These are phyloP conservation scores for Ophion obscuratus DNA, from an alignment of 2,888 invertebrate genomes.

Conservation along the genomic window DNA sequence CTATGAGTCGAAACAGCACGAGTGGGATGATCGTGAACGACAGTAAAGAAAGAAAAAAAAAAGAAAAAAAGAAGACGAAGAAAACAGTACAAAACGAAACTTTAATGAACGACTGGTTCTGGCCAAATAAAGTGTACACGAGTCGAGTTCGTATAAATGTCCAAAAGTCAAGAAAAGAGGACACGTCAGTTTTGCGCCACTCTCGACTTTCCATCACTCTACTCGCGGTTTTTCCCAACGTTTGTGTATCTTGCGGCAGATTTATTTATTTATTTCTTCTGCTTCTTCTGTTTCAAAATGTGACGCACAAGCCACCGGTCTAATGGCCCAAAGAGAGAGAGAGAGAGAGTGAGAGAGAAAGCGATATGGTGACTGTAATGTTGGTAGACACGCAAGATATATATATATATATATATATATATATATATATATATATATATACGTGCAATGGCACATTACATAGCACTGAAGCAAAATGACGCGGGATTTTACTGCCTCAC, in stretches of 20 bases:
- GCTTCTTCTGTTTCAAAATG: not conserved
- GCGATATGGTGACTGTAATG: constrained; percentile 33
- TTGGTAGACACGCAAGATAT: constrained; percentile 38
- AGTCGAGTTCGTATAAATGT: constrained; percentile 28
- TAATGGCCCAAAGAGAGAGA: constrained; percentile 42
- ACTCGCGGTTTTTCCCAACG: constrained; percentile 23
- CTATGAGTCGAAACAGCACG: constrained; percentile 5
- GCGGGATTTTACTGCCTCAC: constrained; percentile 40
- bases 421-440: too few relatives aligned
- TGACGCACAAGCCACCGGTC: constrained; percentile 21
- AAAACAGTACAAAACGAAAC: not conserved
- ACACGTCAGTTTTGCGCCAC: constrained; percentile 13
- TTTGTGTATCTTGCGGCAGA: not conserved
- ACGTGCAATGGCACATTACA: constrained; percentile 24
- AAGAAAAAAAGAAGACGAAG: not conserved
- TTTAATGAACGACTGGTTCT: constrained; percentile 10
- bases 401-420: constrained; percentile 6
- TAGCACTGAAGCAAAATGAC: constrained; percentile 30
- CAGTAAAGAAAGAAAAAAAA: constrained; percentile 1
- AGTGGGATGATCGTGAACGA: constrained; percentile 1
- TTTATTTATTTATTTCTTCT: constrained; percentile 2
- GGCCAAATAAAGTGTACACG: constrained; percentile 23
- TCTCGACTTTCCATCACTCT: constrained; percentile 11
- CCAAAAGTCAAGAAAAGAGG: constrained; percentile 49
- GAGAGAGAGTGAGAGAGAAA: constrained; percentile 6